phyloP scores from a whole-genome alignment of 2,113 vertebrate genomes.

The Antechinus flavipes region DNA sequence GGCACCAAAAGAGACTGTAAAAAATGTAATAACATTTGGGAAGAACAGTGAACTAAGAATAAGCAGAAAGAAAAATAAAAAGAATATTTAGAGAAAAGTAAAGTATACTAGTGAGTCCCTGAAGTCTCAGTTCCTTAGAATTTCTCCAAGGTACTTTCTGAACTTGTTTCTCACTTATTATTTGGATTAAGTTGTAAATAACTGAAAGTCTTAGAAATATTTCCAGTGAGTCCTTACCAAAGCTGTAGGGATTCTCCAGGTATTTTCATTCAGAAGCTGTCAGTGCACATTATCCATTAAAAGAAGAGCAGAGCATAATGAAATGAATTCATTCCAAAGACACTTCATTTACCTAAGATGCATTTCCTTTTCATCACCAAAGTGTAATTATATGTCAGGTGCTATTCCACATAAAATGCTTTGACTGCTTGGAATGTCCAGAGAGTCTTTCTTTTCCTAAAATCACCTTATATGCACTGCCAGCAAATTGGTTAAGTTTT shows the following conservation, averaged over 20 bases:
- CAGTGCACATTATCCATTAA: constrained; percentile 25
- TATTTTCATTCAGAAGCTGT: constrained; percentile 43
- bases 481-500: not conserved
- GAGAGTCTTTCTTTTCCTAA: not conserved
- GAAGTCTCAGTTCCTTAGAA: constrained; percentile 23
- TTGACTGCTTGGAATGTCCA: constrained; percentile 39
- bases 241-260: constrained; percentile 20
- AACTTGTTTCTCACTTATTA: constrained; percentile 17
- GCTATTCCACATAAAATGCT: constrained; percentile 21
- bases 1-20: constrained; percentile 12
- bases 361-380: constrained; percentile 9
- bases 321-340: constrained; percentile 31
- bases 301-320: constrained; percentile 14
- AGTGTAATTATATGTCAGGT: constrained; percentile 31
- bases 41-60: not conserved
- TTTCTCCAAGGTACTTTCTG: constrained; percentile 45
- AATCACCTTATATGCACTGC: not conserved
- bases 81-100: constrained; percentile 29
- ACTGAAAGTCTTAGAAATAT: constrained; percentile 6
- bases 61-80: constrained; percentile 21
- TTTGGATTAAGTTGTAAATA: constrained; percentile 38
- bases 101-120: not conserved
- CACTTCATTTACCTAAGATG: constrained; percentile 11
- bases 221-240: constrained; percentile 12
- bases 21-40: not conserved